A percentile compares a stretch with the other conserved stretches of the same genome.
These are phyloP conservation scores for Scyliorhinus canicula DNA, from an alignment of 2,797 vertebrate genomes.

Conservation along the genomic window DNA sequence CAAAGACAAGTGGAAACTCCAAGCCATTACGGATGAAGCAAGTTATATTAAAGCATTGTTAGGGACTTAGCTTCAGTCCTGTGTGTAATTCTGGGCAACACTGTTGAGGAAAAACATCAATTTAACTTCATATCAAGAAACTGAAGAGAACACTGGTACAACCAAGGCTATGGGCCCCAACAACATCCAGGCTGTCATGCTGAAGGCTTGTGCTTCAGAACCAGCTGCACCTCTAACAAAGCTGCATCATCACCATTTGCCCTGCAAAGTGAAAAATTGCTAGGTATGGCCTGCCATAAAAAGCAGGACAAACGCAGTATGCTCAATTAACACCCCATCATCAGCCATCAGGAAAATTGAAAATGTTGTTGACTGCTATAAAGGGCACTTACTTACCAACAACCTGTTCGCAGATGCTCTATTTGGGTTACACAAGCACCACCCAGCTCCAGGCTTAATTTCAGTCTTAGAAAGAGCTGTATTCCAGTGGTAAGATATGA, in stretches of 20 bases:
- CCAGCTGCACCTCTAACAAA: not conserved
- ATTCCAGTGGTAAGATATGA: not conserved
- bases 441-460: not conserved
- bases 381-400: not conserved
- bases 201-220: not conserved
- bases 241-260: not conserved
- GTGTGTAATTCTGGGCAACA: not conserved
- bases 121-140: too few species aligned
- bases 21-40: not conserved
- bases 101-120: too few species aligned
- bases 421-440: not conserved
- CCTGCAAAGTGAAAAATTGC: not conserved
- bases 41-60: not conserved
- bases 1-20: not conserved
- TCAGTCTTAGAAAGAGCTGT: not conserved
- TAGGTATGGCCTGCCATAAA: not conserved
- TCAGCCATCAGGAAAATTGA: not conserved
- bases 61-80: not conserved
- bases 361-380: not conserved
- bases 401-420: not conserved
- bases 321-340: not conserved
- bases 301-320: not conserved
- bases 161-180: not conserved
- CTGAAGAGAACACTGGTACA: not conserved
- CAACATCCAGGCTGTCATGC: not conserved